Evolutionary conservation across 2,797 vertebrate genomes (phyloP), one percentile per base, ranked within the genome.

Genomic region (Paedocypris micromegethes): DNA sequence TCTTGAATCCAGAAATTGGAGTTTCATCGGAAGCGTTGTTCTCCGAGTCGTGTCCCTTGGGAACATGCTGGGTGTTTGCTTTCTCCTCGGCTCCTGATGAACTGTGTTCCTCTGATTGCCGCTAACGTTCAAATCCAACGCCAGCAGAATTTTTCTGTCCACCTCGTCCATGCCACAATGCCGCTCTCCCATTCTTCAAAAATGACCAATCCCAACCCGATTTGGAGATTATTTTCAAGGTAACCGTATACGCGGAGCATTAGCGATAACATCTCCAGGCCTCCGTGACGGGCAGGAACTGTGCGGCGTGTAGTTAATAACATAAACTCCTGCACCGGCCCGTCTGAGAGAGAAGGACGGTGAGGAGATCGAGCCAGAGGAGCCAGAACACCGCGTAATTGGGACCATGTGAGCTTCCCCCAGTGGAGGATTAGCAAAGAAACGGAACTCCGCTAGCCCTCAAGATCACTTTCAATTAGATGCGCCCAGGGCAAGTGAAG

Each of bases 381-480:
- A 91, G 88, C 90, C 90, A 91, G 88, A 87, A 87, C 87, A 85
- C 87, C 79, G 84, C 74, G 87, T 98, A 98, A 98, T 98, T 97
- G 92, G 92, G 94, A 97, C 93, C 96, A 98, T 96, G 93, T 97
- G 96, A 92, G 90, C 86, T 89, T 93, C 90, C 91, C 86, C 91
- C 91, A 91, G 81, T 77, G 81, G 89, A 92, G 92, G 95, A 95
- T 98, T 97, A 95, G 91, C 87, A 86, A 90, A 93, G 94, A 93
- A 94, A 93, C 93, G 92, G 93, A 93, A 93, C 93, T 93, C 89
- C 90, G 91, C 92, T 90, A 88, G 85, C 78, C 86, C 70, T 86
- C 84, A 83, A 95, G 93, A 96, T 96, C 91, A 89, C 93, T 95
- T 96, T 95, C 93, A 97, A 98, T 97, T 97, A 96, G 95, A 93